phyloP scores from a whole-genome alignment of 2,797 vertebrate species.

The Sebastes nivosus region DNA sequence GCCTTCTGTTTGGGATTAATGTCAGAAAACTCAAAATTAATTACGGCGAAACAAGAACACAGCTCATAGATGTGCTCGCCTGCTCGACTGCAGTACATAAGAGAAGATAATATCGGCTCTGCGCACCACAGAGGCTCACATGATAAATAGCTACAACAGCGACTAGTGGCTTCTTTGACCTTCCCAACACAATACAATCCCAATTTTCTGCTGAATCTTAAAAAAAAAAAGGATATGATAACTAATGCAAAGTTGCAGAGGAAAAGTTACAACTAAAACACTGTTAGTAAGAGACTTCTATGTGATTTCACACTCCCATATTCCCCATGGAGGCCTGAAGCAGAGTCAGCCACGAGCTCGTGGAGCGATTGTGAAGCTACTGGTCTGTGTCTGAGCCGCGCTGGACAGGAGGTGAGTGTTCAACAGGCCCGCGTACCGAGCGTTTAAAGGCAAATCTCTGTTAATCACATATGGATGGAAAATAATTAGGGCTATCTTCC shows the following conservation, averaged over 20 bases:
- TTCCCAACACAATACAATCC: neutral
- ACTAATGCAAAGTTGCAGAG: constrained; percentile 3
- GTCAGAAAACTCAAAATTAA: constrained; percentile 41
- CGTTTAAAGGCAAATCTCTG: constrained; percentile 60
- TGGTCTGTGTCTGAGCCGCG: constrained; percentile 32
- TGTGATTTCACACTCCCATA: neutral
- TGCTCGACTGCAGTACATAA: neutral
- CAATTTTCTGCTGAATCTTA: constrained; percentile 15
- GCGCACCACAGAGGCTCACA: neutral
- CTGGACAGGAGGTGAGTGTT: constrained; percentile 20
- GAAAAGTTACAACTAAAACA: neutral
- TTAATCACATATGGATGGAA: constrained; percentile 66
- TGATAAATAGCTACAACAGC: constrained; percentile 18
- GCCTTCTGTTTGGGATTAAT: constrained; percentile 28
- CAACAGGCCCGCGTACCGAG: constrained; percentile 22
- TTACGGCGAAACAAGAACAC: constrained; percentile 17
- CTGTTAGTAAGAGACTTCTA: neutral
- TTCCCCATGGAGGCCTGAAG: constrained; percentile 8
- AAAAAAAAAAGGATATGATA: neutral
- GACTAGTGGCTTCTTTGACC: neutral
- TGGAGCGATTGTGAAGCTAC: constrained; percentile 1
- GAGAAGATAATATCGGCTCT: neutral
- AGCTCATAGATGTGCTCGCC: neutral
- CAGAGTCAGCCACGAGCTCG: constrained; percentile 2
- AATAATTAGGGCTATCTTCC: constrained; percentile 68